Percentiles rank a stretch among this genome's conserved stretches.
phyloP scores from a whole-genome alignment of 2,888 invertebrate genomes.

The Itoplectis maculator region DNA sequence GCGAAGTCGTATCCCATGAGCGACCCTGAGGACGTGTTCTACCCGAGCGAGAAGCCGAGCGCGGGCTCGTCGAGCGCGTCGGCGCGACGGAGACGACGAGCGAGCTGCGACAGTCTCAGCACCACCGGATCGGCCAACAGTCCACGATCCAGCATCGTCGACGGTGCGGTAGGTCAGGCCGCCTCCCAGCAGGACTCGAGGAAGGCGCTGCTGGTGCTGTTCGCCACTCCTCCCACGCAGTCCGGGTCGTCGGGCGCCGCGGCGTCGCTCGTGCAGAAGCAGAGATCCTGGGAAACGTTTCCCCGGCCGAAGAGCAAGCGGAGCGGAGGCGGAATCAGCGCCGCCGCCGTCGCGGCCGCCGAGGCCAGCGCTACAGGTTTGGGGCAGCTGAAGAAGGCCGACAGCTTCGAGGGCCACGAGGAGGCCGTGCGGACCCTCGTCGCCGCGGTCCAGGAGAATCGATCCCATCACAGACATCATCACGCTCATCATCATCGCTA shows the following conservation, averaged over 20 bases:
- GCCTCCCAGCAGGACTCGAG: slow-evolving; percentile 79
- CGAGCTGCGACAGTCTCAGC: slow-evolving; percentile 86
- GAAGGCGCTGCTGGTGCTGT: slow-evolving; percentile 86
- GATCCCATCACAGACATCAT: slow-evolving; percentile 85
- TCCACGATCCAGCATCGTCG: slow-evolving; percentile 86
- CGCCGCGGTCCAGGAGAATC: slow-evolving; percentile 88
- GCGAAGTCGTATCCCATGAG: slow-evolving; percentile 86
- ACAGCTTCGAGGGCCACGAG: slow-evolving; percentile 90
- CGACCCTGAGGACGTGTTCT: slow-evolving; percentile 87
- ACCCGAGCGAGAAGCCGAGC: slow-evolving; percentile 75
- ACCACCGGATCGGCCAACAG: slow-evolving; percentile 86
- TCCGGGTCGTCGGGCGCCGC: slow-evolving; percentile 73
- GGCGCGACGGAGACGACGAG: slow-evolving; percentile 80
- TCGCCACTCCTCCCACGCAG: slow-evolving; percentile 79
- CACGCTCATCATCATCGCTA: slow-evolving; percentile 80
- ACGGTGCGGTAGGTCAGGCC: slow-evolving; percentile 75
- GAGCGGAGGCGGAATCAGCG: slow-evolving; percentile 67
- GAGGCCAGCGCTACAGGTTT: slow-evolving; percentile 71
- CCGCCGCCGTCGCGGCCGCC: slow-evolving; percentile 70
- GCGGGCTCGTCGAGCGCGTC: slow-evolving; percentile 65
- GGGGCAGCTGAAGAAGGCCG: slow-evolving; percentile 87
- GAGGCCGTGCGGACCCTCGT: slow-evolving; percentile 89
- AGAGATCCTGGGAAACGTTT: slow-evolving; percentile 88
- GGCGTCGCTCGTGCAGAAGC: slow-evolving; percentile 86
- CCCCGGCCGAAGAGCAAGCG: slow-evolving; percentile 85